A percentile compares a stretch with the other conserved stretches of the same genome.
Conservation (phyloP, 2,113 vertebrate genomes). For the Poeciliopsis turrubarensis region DNA sequence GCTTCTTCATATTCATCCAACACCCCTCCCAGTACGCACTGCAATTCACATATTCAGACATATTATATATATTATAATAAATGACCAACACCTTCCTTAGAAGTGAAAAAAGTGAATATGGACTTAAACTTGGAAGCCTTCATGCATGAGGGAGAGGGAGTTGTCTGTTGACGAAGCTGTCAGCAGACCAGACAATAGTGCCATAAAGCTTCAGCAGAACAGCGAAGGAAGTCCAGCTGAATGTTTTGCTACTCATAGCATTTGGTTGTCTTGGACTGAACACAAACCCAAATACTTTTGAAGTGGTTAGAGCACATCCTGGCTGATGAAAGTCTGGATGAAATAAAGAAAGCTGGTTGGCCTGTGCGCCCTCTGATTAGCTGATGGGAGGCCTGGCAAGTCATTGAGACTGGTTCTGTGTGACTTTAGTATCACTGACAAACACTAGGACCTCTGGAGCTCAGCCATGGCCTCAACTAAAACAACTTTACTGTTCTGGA, state of each 20-base stretch:
- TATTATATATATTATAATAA: conserved; percentile 71
- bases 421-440: conserved; percentile 27
- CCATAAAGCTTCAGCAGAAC: conserved; percentile 62
- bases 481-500: conserved; percentile 21
- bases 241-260: conserved; percentile 8
- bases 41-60: conserved; percentile 37
- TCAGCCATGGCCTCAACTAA: conserved; percentile 19
- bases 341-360: conserved; percentile 13
- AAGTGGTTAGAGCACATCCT: conserved; percentile 34
- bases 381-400: conserved; percentile 54
- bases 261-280: conserved; percentile 28
- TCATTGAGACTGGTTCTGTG: conserved; percentile 41
- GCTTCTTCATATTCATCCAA: conserved; percentile 7
- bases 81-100: conserved; percentile 67
- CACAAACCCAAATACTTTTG: conserved; percentile 11
- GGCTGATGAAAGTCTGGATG: neutral
- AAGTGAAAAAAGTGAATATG: conserved; percentile 18
- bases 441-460: conserved; percentile 16
- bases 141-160: conserved; percentile 28
- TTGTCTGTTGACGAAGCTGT: conserved; percentile 58
- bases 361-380: conserved; percentile 55
- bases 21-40: conserved; percentile 9
- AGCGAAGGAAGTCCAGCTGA: conserved; percentile 42
- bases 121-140: conserved; percentile 43
- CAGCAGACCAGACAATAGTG: conserved; percentile 36